A percentile compares a stretch with the other conserved stretches of the same genome.
These are phyloP conservation scores for Callyntrura sp. DNA, from an alignment of 2,888 invertebrate species.

Conservation along the genomic window DNA sequence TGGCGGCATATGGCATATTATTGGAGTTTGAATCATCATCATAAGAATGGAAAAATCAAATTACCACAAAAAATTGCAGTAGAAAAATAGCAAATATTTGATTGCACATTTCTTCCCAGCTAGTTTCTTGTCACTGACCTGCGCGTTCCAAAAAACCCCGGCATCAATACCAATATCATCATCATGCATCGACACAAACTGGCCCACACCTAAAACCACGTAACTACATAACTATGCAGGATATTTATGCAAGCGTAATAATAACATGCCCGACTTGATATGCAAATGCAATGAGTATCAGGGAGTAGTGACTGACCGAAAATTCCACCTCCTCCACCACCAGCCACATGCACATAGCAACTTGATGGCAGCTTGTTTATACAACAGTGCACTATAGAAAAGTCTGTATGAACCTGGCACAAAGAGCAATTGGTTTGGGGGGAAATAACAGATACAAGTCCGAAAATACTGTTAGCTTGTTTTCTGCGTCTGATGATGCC, in stretches of 20 bases:
- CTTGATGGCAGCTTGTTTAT: background rate
- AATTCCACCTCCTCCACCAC: background rate
- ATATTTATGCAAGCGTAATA: background rate
- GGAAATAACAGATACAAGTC: background rate
- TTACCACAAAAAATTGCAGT: background rate
- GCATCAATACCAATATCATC: constrained; percentile 25
- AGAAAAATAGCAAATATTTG: constrained; percentile 14
- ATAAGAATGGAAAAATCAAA: background rate
- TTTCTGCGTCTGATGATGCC: constrained; percentile 1
- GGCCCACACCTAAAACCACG: background rate
- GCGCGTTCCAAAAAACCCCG: constrained; percentile 65
- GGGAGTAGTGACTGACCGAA: background rate
- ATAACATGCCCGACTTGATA: background rate
- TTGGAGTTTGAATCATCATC: background rate
- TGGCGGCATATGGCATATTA: constrained; percentile 1
- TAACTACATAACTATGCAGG: background rate
- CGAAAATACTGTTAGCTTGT: constrained; percentile 29
- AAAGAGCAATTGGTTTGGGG: background rate
- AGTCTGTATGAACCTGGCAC: background rate
- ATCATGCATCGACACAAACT: constrained; percentile 15
- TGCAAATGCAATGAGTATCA: background rate
- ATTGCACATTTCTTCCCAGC: constrained; percentile 12
- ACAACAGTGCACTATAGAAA: background rate
- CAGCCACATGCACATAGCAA: background rate
- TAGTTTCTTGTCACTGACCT: constrained; percentile 73